phyloP scores from a whole-genome alignment of 2,113 vertebrate species.

The Eublepharis macularius region DNA sequence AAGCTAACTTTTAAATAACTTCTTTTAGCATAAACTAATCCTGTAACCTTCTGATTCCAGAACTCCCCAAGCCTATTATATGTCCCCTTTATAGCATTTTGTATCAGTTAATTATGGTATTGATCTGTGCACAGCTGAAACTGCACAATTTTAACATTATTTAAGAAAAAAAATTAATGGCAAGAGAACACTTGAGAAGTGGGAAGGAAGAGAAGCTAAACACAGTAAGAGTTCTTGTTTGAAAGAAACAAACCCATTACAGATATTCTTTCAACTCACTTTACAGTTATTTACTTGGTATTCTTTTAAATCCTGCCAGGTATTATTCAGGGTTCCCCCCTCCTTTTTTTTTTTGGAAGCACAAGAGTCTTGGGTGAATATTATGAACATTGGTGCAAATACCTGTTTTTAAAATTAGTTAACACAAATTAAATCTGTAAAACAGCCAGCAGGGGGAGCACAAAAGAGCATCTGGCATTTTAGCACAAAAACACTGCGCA shows the following conservation, averaged over 20 bases:
- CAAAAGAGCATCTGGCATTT: rapidly evolving
- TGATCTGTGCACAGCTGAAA: background rate
- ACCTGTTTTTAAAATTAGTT: background rate
- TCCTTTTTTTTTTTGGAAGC: background rate
- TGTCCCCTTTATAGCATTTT: background rate
- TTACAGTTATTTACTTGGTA: background rate
- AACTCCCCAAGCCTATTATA: too few relatives aligned
- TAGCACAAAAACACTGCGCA: background rate
- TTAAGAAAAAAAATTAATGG: background rate
- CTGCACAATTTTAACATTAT: background rate
- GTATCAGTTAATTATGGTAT: background rate
- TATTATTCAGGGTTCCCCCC: background rate
- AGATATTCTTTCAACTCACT: background rate
- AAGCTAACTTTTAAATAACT: too few relatives aligned
- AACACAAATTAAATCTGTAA: background rate
- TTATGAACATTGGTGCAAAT: background rate
- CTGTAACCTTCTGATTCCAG: too few relatives aligned
- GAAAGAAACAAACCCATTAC: too few relatives aligned
- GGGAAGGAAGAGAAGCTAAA: background rate
- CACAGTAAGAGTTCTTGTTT: background rate
- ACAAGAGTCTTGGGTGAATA: background rate
- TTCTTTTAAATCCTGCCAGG: background rate
- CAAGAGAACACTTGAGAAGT: background rate
- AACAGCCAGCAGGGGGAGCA: slow-evolving; percentile 58
- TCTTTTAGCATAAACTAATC: too few relatives aligned